Conservation (phyloP, 1,140 invertebrate species). For the Tetraneura akinire region DNA sequence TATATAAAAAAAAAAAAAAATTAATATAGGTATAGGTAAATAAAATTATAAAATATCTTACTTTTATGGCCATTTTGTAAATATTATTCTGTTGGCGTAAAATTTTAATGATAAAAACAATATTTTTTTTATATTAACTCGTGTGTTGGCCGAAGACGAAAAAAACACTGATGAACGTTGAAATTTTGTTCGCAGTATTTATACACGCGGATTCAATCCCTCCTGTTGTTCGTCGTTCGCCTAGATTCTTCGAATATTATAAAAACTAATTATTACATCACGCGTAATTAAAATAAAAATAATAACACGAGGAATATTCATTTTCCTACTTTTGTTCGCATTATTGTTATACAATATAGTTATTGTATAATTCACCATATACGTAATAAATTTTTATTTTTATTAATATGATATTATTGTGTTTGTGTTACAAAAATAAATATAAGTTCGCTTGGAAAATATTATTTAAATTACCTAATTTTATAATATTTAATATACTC, state of each 20-base stretch:
- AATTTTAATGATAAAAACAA: too few species aligned
- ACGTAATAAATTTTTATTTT: too few species aligned
- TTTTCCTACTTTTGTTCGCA: not conserved
- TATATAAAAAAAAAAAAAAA: not conserved
- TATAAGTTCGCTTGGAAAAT: too few species aligned
- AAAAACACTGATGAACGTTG: not conserved
- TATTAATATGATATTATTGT: too few species aligned
- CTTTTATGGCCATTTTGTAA: not conserved
- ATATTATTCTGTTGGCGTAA: not conserved
- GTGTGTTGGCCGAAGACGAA: not conserved
- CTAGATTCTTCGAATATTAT: not conserved
- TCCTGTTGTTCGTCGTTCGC: not conserved
- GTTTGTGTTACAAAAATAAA: too few species aligned
- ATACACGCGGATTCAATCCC: not conserved
- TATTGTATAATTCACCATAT: too few species aligned
- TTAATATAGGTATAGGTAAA: too few species aligned
- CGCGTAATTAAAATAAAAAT: not conserved
- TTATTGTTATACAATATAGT: not conserved
- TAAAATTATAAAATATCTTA: too few species aligned
- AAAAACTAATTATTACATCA: not conserved
- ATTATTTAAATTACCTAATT: too few species aligned
- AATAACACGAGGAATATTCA: conserved; percentile 7
- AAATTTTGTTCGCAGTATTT: conserved; percentile 4
- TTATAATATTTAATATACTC: too few species aligned
- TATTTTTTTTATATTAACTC: not conserved